phyloP scores from a whole-genome alignment of 2,113 vertebrate species.

The Camelus bactrianus region DNA sequence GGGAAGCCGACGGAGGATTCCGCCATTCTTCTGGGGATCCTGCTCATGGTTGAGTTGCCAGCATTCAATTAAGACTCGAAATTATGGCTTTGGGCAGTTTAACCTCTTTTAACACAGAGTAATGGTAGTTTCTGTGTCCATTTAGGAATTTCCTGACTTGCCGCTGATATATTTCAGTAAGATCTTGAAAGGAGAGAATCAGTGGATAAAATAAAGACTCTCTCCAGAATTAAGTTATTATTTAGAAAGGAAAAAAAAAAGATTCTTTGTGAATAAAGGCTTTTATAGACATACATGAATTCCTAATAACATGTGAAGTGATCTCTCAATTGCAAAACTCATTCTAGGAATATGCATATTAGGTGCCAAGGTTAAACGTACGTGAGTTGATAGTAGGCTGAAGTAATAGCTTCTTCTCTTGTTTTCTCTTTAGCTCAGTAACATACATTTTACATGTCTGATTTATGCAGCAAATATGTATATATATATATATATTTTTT shows the following conservation, averaged over 20 bases:
- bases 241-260: slow-evolving; percentile 4
- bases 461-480: slow-evolving; percentile 31
- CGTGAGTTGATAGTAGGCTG: not conserved
- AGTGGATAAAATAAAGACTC: slow-evolving; percentile 65
- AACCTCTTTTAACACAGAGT: slow-evolving; percentile 81
- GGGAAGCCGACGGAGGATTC: slow-evolving; percentile 86
- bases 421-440: not conserved
- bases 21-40: slow-evolving; percentile 84
- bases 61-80: slow-evolving; percentile 87
- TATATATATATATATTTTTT: no score
- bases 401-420: not conserved
- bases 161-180: slow-evolving; percentile 59
- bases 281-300: not conserved
- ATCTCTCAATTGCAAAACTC: slow-evolving; percentile 51
- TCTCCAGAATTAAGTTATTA: not conserved
- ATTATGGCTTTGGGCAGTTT: slow-evolving; percentile 83
- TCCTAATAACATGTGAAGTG: slow-evolving; percentile 15
- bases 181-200: slow-evolving; percentile 65
- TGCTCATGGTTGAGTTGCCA: slow-evolving; percentile 80
- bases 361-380: not conserved
- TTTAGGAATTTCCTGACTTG: slow-evolving; percentile 74
- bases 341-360: not conserved
- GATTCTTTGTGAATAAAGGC: not conserved
- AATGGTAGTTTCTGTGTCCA: slow-evolving; percentile 60
- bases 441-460: slow-evolving; percentile 56